phyloP scores from a whole-genome alignment of 2,113 vertebrate species.

The Hystrix brachyura region DNA sequence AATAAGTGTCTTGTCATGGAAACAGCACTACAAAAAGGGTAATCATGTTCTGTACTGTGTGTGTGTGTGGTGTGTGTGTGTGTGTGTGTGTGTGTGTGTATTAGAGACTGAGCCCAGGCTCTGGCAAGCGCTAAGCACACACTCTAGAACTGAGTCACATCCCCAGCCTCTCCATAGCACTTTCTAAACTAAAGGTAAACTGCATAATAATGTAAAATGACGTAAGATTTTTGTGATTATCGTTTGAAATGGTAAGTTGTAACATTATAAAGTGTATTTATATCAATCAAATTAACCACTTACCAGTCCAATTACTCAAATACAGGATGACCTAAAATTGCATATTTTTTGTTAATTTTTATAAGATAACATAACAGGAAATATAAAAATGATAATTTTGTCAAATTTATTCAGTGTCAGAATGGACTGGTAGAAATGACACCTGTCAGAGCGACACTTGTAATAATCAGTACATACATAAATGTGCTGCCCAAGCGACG shows the following conservation, averaged over 20 bases:
- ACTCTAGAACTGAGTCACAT: not conserved
- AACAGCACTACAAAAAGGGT: not conserved
- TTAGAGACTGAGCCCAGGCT: not conserved
- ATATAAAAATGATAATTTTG: not conserved
- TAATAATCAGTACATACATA: not conserved
- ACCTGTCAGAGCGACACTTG: not conserved
- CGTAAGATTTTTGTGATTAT: not conserved
- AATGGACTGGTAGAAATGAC: not conserved
- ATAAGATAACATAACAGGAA: not conserved
- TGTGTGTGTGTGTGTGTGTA: not conserved
- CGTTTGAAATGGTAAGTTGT: slow-evolving; percentile 34
- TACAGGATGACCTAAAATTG: not conserved
- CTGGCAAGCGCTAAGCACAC: not conserved
- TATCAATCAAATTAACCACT: not conserved
- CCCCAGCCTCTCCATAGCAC: not conserved
- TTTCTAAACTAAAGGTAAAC: slow-evolving; percentile 30
- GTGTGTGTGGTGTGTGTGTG: not conserved
- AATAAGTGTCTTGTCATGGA: not conserved
- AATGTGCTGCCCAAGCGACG: not conserved
- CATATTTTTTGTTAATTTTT: not conserved
- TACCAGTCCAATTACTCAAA: not conserved
- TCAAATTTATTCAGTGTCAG: not conserved
- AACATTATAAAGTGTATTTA: slow-evolving; percentile 30
- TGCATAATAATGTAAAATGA: not conserved
- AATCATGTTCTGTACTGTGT: not conserved